These are phyloP conservation scores for Cydia fagiglandana DNA, from an alignment of 1,140 invertebrate species.

Conservation along the genomic window DNA sequence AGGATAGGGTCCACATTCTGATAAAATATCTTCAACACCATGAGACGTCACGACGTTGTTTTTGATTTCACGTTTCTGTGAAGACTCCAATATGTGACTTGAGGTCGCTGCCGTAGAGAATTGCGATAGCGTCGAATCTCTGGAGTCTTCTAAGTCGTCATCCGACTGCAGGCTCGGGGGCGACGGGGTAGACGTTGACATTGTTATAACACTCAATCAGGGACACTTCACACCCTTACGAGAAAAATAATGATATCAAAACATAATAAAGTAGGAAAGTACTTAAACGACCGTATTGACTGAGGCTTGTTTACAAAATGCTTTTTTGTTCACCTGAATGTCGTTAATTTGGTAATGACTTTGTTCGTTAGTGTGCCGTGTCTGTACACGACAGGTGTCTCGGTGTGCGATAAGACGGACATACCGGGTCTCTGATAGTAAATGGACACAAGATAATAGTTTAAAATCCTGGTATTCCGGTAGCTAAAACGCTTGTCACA, in stretches of 20 bases:
- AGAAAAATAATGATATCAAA: conserved; percentile 7
- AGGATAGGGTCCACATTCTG: conserved; percentile 53
- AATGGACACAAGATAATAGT: conserved; percentile 60
- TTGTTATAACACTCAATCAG: conserved; percentile 42
- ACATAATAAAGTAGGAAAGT: conserved; percentile 46
- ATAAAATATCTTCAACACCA: conserved; percentile 73
- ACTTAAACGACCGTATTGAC: conserved; percentile 59
- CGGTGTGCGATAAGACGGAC: conserved; percentile 73
- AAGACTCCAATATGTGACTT: conserved; percentile 37
- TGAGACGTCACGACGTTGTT: conserved; percentile 59
- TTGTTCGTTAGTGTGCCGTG: conserved; percentile 66
- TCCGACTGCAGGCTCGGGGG: conserved; percentile 57
- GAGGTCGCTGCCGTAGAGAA: conserved; percentile 45
- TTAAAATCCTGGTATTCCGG: conserved; percentile 65
- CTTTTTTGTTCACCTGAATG: conserved; percentile 72
- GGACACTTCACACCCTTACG: conserved; percentile 31
- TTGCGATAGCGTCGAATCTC: conserved; percentile 57
- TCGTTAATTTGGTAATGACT: conserved; percentile 78
- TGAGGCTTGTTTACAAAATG: conserved; percentile 76
- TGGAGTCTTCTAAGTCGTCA: conserved; percentile 52
- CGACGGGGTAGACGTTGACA: conserved; percentile 58
- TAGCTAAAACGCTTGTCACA: conserved; percentile 67
- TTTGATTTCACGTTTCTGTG: conserved; percentile 54
- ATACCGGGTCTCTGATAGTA: conserved; percentile 72
- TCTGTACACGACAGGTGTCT: conserved; percentile 55